A percentile compares a stretch with the other conserved stretches of the same genome.
These are phyloP conservation scores for Cyprinodon tularosa DNA, from an alignment of 2,113 vertebrate species.

Conservation along the genomic window DNA sequence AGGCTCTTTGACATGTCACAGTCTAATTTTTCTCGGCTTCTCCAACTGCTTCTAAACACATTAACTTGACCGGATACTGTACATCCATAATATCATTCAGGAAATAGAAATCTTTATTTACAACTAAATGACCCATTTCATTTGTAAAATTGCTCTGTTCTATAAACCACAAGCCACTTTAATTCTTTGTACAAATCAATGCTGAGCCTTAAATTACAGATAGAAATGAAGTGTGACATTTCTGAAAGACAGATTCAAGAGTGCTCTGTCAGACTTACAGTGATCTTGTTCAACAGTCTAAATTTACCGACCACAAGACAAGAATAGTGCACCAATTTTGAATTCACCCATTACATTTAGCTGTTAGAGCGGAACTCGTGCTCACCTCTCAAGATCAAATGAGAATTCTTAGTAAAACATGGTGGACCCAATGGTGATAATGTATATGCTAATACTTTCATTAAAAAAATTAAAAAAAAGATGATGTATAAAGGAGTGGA, in stretches of 20 bases:
- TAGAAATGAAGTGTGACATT: background rate
- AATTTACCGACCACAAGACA: background rate
- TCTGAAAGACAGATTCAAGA: background rate
- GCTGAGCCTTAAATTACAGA: constrained; percentile 9
- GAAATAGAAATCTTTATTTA: background rate
- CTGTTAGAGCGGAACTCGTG: no score
- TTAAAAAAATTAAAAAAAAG: no score
- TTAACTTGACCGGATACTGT: background rate
- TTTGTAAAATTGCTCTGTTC: background rate
- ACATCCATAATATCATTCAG: no score
- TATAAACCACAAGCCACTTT: background rate
- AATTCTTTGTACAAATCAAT: constrained; percentile 22
- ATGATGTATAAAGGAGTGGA: no score
- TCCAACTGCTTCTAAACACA: constrained; percentile 16
- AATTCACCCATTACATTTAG: no score
- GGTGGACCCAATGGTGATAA: no score
- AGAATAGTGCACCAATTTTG: no score
- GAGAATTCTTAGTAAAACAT: no score
- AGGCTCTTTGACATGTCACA: constrained; percentile 62
- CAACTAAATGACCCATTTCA: background rate
- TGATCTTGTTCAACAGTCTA: background rate
- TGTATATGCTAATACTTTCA: no score
- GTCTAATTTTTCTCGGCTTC: constrained; percentile 38
- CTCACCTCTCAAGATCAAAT: no score
- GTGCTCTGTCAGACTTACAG: background rate